Percentiles rank a stretch among this genome's conserved stretches.
Evolutionary conservation across 2,888 invertebrate species (phyloP).

Genomic region (Ommatoiulus sabulosus): DNA sequence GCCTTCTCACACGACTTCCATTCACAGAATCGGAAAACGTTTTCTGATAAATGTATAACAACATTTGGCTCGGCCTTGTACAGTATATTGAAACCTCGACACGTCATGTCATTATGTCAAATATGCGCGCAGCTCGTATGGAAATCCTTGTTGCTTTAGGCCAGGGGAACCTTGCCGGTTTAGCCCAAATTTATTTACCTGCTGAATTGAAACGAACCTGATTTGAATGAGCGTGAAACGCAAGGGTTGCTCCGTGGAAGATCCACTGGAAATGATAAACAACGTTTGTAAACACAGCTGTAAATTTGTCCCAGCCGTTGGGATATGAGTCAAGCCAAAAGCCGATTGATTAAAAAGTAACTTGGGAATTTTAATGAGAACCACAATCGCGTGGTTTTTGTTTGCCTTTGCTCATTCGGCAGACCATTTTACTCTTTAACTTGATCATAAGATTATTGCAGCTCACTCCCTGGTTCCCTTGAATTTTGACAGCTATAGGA

Average conservation of each 20-base stretch:
- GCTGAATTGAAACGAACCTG: background rate
- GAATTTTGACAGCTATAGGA: background rate
- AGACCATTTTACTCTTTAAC: background rate
- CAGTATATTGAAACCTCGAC: background rate
- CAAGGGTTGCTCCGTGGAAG: background rate
- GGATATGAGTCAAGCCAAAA: background rate
- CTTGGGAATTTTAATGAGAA: background rate
- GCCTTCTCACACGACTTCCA: constrained; percentile 30
- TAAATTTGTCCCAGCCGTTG: background rate
- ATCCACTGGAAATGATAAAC: background rate
- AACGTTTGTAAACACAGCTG: background rate
- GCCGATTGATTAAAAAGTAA: background rate
- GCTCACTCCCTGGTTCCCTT: background rate
- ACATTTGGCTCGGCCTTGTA: constrained; percentile 35
- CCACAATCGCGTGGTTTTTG: background rate
- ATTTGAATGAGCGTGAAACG: background rate
- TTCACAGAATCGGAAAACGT: constrained; percentile 14
- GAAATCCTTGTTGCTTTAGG: constrained; percentile 8
- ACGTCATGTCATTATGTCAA: constrained; percentile 17
- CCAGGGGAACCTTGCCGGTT: background rate
- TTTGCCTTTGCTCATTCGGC: background rate
- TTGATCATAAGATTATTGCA: background rate
- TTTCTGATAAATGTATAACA: constrained; percentile 24
- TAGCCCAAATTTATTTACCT: background rate
- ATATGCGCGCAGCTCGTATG: constrained; percentile 1